Conservation (phyloP, 2,113 vertebrate species). For the Clarias gariepinus region DNA sequence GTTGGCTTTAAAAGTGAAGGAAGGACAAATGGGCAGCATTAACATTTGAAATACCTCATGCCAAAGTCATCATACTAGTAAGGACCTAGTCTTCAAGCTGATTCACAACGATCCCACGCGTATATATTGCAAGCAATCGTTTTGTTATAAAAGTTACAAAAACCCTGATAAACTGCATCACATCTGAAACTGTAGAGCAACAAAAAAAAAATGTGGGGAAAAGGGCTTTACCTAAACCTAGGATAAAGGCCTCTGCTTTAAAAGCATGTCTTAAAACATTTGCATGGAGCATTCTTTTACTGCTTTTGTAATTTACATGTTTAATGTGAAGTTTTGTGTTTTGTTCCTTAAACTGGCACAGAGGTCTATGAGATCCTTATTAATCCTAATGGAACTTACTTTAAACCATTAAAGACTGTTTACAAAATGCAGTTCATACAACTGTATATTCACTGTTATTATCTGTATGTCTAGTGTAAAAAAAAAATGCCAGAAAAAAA, state of each 20-base stretch:
- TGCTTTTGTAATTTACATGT: neutral
- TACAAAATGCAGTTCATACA: neutral
- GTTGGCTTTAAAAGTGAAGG: neutral
- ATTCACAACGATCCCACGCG: neutral
- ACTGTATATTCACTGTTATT: slow-evolving; percentile 3
- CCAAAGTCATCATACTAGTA: neutral
- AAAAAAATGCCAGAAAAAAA: neutral
- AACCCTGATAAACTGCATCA: slow-evolving; percentile 1
- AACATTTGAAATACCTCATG: slow-evolving; percentile 16
- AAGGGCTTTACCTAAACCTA: neutral
- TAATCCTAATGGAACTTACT: neutral
- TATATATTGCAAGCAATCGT: slow-evolving; percentile 7
- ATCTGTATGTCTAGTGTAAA: neutral
- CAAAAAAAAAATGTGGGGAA: neutral
- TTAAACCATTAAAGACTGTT: slow-evolving; percentile 5
- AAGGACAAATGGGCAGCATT: neutral
- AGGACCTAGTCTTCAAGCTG: neutral
- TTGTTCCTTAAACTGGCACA: neutral
- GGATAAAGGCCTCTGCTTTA: slow-evolving; percentile 13
- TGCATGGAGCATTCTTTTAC: neutral
- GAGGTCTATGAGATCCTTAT: neutral
- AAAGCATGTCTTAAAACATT: neutral
- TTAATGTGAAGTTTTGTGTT: neutral
- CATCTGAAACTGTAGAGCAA: neutral
- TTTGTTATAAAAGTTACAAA: neutral